Percentiles rank a stretch among this genome's conserved stretches.
These are phyloP conservation scores for Pterocles gutturalis DNA, from an alignment of 2,113 vertebrate genomes.

Conservation along the genomic window DNA sequence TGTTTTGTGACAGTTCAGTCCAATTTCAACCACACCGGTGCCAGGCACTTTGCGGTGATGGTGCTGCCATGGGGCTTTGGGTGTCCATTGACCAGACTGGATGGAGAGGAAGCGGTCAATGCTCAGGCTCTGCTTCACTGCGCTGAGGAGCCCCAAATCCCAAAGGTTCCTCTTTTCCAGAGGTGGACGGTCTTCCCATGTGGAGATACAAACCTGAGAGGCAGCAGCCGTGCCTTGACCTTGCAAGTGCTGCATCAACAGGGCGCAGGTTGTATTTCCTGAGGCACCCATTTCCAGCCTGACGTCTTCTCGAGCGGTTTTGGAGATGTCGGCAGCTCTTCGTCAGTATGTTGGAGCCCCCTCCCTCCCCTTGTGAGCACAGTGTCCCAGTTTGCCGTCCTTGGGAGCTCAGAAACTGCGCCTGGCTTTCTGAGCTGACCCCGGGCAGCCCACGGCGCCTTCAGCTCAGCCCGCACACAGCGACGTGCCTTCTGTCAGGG, in stretches of 20 bases:
- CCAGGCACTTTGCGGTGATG: rapidly evolving
- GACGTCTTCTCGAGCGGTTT: background rate
- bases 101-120: no score
- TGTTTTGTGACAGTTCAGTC: background rate
- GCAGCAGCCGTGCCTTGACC: background rate
- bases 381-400: background rate
- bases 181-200: background rate
- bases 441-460: background rate
- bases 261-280: background rate
- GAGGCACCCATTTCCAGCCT: background rate
- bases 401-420: background rate
- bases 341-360: background rate
- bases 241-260: background rate
- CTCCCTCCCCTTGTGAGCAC: background rate
- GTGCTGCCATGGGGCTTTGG: background rate
- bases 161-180: background rate
- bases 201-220: background rate
- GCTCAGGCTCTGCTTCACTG: no score
- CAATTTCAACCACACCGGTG: background rate
- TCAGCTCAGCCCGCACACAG: background rate
- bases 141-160: no score
- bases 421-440: background rate
- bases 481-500: background rate
- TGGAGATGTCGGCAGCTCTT: background rate
- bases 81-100: no score